Evolutionary conservation across 2,888 invertebrate genomes (phyloP), one percentile per base, ranked within the genome.

Genomic region (Sinopyrophorus schimmeli): DNA sequence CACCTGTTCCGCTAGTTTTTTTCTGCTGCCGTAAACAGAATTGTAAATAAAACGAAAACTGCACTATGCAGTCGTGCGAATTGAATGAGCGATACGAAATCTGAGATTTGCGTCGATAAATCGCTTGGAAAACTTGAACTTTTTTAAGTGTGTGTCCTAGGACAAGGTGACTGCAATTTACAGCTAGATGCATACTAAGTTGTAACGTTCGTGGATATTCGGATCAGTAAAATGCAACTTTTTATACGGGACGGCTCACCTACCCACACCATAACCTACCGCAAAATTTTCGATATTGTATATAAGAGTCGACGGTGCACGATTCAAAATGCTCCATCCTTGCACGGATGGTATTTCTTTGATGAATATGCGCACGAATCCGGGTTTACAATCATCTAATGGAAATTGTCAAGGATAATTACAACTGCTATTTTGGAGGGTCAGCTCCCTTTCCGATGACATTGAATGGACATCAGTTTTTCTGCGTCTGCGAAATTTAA

Each of bases 131-230:
- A 27, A 39, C 39, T n/a, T 39, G 26, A 10, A 15, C 7, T 5
- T 21, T 18, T 39, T 28, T n/a, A 9, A 9, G 7, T n/a, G n/a
- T 5, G 18, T 30, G 31, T 31, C 34, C 39, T 44, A 43, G n/a
- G 18, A 15, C 31, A 30, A 39, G 43, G 30, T 28, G 26, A 38
- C 34, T 48, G 27, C 31, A n/a, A n/a, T n/a, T n/a, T n/a, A n/a
- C 9, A 15, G 5, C 21, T 31, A 35, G 24, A 3, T 37, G 18
- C 38, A 38, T 23, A 12, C 16, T 7, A 9, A 18, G 16, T n/a
- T 5, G 10, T 3, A 15, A 39, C 32, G 18, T 26, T 47, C 47
- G 47, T 47, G 1, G 3, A 20, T 11, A 31, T 24, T 31, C 47
- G 35, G 10, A 7, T 38, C 26, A 9, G 2, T n/a, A 40, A 21